Percentiles rank a stretch among this genome's conserved stretches.
Conservation (phyloP, 2,888 invertebrate genomes). For the Pterobdella sp. region DNA sequence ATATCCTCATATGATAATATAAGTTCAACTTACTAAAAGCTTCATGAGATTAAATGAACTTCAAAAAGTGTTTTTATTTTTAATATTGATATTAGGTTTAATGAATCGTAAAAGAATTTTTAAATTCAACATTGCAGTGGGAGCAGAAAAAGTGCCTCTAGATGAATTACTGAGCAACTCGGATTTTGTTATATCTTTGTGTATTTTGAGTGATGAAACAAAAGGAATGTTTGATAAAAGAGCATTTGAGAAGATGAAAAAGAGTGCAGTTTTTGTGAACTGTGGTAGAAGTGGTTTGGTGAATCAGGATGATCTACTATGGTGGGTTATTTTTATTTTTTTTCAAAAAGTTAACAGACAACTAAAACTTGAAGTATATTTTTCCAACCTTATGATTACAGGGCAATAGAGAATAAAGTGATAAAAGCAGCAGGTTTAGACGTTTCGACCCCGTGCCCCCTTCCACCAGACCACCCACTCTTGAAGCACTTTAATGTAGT, state of each 20-base stretch:
- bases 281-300: slow-evolving; percentile 62
- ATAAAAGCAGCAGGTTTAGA: slow-evolving; percentile 81
- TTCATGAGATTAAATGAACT: too few relatives aligned
- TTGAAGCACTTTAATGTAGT: slow-evolving; percentile 72
- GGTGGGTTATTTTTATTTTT: slow-evolving; percentile 18
- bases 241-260: slow-evolving; percentile 81
- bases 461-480: slow-evolving; percentile 69
- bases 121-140: too few relatives aligned
- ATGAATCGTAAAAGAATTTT: too few relatives aligned
- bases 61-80: too few relatives aligned
- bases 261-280: slow-evolving; percentile 75
- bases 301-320: slow-evolving; percentile 62
- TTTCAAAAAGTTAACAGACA: too few relatives aligned
- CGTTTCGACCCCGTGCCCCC: slow-evolving; percentile 81
- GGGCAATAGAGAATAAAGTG: slow-evolving; percentile 49
- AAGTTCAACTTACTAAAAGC: too few relatives aligned
- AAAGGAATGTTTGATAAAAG: slow-evolving; percentile 67
- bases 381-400: too few relatives aligned
- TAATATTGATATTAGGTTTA: too few relatives aligned
- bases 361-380: too few relatives aligned
- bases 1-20: too few relatives aligned
- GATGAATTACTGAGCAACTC: slow-evolving; percentile 62
- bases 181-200: slow-evolving; percentile 77
- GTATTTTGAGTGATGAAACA: slow-evolving; percentile 71
- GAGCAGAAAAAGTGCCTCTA: slow-evolving; percentile 29